Evolutionary conservation across 2,888 invertebrate species (phyloP), one percentile per base, ranked within the genome.

Genomic region (Drosophila leonis): DNA sequence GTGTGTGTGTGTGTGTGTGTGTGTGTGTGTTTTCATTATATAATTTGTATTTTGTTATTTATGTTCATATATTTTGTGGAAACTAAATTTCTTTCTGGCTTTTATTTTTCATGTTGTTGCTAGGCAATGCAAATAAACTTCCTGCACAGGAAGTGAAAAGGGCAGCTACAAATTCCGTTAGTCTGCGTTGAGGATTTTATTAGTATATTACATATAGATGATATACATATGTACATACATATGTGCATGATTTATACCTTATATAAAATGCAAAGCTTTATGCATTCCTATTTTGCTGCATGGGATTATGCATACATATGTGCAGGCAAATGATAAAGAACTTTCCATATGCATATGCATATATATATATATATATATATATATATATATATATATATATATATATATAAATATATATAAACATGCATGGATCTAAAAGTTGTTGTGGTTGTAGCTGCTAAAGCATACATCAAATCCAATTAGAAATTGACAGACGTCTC

Each of bases 31-130:
- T 57, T 81, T 72, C 70, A 84, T 84, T 84, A 84, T 84, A 84
- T 84, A 84, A 84, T 80, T 82, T 78, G 75, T 71, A 83, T 88
- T 85, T 81, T 75, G 78, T 76, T 88, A 78, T 80, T 82, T 76
- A 75, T 64, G 64, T 44, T 64, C 55, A 75, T 70, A 71, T 72
- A 85, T 80, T 69, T 78, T 62, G 57, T 57, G 68, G 68, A 61
- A 68, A 61, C 66, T 67, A 65, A 73, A 64, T 42, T 70, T 75
- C 70, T 70, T 73, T 67, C 55, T 42, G 29, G 33, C 37, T 60
- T 27, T 29, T 48, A 37, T 61, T 54, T 66, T 46, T 46, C 18
- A 49, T 64, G 54, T 70, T 73, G 82, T 82, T 82, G 82, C 82
- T 61, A 77, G 80, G 79, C 79, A 78, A 79, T 72, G 61, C 61